Conservation (phyloP, 2,888 invertebrate genomes). For the Alentia gelatinosa region DNA sequence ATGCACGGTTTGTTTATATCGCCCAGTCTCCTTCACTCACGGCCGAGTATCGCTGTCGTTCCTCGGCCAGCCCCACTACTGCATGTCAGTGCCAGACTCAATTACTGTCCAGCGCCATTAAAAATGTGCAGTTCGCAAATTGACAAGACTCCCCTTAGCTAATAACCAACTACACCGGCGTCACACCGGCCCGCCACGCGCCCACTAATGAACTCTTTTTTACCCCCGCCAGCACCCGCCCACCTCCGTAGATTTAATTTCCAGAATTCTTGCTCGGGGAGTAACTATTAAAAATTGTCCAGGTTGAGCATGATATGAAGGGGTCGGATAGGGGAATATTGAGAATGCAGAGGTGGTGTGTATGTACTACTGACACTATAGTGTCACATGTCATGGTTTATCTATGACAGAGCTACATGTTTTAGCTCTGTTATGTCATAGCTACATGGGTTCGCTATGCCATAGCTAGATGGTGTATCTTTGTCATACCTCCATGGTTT, state of each 20-base stretch:
- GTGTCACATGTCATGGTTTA: too few species aligned
- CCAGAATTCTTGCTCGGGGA: neutral
- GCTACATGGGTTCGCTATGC: too few species aligned
- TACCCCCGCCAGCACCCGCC: too few species aligned
- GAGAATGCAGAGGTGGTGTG: too few species aligned
- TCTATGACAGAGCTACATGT: too few species aligned
- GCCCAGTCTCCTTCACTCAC: neutral
- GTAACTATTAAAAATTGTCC: too few species aligned
- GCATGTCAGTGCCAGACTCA: slow-evolving; percentile 21
- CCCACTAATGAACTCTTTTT: slow-evolving; percentile 27
- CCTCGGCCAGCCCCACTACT: neutral
- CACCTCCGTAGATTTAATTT: slow-evolving; percentile 2
- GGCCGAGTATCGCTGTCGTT: neutral
- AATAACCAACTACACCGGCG: neutral
- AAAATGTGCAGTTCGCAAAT: slow-evolving; percentile 40
- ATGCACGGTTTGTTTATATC: neutral
- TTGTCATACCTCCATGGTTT: too few species aligned
- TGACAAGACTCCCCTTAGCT: slow-evolving; percentile 16
- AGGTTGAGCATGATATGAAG: too few species aligned
- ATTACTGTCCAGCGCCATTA: slow-evolving; percentile 21
- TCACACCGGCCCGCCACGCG: neutral
- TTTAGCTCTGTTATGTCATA: too few species aligned
- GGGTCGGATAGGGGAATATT: too few species aligned
- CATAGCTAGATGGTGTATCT: too few species aligned
- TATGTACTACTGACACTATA: too few species aligned